Evolutionary conservation across 2,888 invertebrate species (phyloP).

Genomic region (Drosophila prolongata): DNA sequence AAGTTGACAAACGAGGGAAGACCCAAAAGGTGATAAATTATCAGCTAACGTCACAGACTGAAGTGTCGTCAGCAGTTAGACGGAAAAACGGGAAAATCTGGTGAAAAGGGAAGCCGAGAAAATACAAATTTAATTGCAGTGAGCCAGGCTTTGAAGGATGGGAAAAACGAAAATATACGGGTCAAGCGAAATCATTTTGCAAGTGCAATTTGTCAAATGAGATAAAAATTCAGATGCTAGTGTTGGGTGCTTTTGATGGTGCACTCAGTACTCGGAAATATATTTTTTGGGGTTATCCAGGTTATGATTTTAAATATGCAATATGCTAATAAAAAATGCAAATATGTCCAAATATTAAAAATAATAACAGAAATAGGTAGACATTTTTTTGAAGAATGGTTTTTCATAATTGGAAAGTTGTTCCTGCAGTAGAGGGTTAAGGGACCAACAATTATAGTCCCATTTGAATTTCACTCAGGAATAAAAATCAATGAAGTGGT

Average conservation of each 20-base stretch:
- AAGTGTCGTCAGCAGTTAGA: conserved; percentile 62
- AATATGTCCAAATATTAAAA: too few relatives aligned
- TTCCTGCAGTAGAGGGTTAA: too few relatives aligned
- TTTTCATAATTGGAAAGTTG: too few relatives aligned
- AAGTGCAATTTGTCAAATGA: conserved; percentile 39
- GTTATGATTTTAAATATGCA: neutral
- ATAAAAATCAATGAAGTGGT: too few relatives aligned
- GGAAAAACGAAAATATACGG: conserved; percentile 3
- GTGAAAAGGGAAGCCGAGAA: conserved; percentile 17
- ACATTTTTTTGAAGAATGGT: too few relatives aligned
- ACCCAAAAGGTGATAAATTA: conserved; percentile 71
- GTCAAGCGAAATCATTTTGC: conserved; percentile 31
- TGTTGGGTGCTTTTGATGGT: neutral
- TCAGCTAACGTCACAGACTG: conserved; percentile 35
- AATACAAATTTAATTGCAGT: conserved; percentile 45
- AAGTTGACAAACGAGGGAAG: conserved; percentile 52
- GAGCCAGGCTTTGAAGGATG: neutral
- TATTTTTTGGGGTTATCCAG: neutral
- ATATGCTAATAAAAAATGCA: too few relatives aligned
- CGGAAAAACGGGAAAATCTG: conserved; percentile 27
- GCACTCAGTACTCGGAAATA: neutral
- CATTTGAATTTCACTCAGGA: too few relatives aligned
- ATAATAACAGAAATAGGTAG: too few relatives aligned
- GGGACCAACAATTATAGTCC: too few relatives aligned
- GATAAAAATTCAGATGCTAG: conserved; percentile 43